A percentile compares a stretch with the other conserved stretches of the same genome.
Evolutionary conservation across 2,797 vertebrate species (phyloP).

Genomic region (Sciurus vulgaris): DNA sequence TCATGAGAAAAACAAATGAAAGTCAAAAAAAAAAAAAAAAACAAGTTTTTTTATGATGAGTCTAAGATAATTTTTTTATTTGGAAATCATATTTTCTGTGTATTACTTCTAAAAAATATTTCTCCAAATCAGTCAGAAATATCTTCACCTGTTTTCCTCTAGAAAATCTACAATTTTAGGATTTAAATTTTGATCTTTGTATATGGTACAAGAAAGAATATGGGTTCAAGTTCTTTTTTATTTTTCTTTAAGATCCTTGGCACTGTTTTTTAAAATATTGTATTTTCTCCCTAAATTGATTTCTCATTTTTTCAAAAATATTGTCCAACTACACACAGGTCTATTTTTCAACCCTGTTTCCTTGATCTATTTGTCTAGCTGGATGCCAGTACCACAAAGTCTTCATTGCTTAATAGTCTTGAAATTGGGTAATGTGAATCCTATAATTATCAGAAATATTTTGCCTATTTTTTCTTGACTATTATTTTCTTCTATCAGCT

Average conservation of each 20-base stretch:
- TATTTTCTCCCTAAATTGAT: not conserved
- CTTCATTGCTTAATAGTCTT: not conserved
- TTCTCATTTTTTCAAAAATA: not conserved
- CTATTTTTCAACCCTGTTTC: not conserved
- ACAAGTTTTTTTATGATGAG: not conserved
- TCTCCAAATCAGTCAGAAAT: not conserved
- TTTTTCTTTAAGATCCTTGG: not conserved
- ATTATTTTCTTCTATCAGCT: not conserved
- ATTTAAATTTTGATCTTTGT: not conserved
- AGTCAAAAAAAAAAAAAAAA: not conserved
- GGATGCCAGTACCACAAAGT: not conserved
- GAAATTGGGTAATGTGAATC: not conserved
- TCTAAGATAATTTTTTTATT: not conserved
- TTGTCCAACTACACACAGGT: not conserved
- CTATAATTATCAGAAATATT: not conserved
- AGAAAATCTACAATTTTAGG: not conserved
- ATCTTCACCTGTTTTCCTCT: not conserved
- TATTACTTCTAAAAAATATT: not conserved
- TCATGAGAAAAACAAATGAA: not conserved
- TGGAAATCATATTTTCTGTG: not conserved
- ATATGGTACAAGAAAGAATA: not conserved
- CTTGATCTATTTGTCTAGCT: not conserved
- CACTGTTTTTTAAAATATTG: not conserved
- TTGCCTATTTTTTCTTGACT: not conserved
- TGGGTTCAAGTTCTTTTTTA: not conserved